Evolutionary conservation across 2,797 vertebrate genomes (phyloP), one percentile per base, ranked within the genome.

Genomic region (Enteromius mattozi): DNA sequence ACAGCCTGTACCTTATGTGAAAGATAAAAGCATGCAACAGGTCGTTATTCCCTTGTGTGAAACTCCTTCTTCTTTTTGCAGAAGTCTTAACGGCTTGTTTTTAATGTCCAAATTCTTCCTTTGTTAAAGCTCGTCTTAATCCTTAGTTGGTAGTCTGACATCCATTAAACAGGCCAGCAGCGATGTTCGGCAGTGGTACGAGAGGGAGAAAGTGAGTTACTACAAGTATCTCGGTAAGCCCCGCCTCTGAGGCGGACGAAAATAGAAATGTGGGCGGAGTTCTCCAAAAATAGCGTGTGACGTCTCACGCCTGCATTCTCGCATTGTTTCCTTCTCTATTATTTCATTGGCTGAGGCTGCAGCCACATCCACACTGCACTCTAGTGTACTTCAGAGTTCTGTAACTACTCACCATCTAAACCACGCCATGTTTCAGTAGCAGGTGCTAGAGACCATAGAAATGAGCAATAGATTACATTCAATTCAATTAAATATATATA

Each of bases 211-310:
- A 89, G 89, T 89, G 81, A 89, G 85, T 90, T 87, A 83, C 89
- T 88, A 85, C 88, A 90, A 88, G 88, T 91, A 88, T 93, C 92
- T 93, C 90, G 30, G 27, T 45, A 66, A 83, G 76, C 54, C 76
- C 82, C 65, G 82, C 83, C 91, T 65, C 81, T 69, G 70, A 90
- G 79, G 90, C 92, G 88, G 94, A 95, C 94, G 93, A 91, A 95
- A 96, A 96, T 95, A 96, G 95, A 90, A 89, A 87, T 91, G 86
- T 40, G 92, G 95, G 95, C 93, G 95, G 93, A 89, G 77, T 83
- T 88, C 89, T 92, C 95, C 94, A 93, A 94, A 96, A 96, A 96
- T 96, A 96, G 93, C 89, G 66, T 87, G 88, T 75, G 92, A 93
- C 92, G 93, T 93, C 89, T 90, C 92, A 87, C 89, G 78, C 80